These are phyloP conservation scores for Gymnothorax reevesii DNA, from an alignment of 2,797 vertebrate genomes.

Conservation along the genomic window DNA sequence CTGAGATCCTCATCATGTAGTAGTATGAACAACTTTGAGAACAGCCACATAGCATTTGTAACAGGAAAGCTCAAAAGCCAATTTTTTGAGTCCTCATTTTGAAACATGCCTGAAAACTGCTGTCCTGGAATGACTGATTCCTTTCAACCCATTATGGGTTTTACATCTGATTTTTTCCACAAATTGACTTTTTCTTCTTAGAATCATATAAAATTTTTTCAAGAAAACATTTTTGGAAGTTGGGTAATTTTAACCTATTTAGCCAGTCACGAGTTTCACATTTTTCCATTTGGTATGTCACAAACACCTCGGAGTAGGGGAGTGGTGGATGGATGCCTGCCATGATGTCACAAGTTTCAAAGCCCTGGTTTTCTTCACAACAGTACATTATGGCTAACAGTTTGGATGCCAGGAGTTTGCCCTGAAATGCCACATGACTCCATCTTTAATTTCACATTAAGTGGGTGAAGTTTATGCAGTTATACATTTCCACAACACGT, in stretches of 20 bases:
- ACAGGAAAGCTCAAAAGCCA: constrained; percentile 37
- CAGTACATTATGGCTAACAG: constrained; percentile 33
- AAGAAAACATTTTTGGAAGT: constrained; percentile 43
- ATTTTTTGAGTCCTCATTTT: neutral
- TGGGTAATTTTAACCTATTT: constrained; percentile 41
- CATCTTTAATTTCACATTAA: neutral
- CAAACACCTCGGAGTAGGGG: constrained; percentile 21
- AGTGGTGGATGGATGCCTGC: constrained; percentile 35
- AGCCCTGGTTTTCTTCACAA: constrained; percentile 28
- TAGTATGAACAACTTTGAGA: constrained; percentile 44
- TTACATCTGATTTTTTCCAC: constrained; percentile 44
- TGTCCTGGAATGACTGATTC: neutral
- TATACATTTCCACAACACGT: neutral
- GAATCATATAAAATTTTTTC: constrained; percentile 52
- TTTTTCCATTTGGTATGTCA: constrained; percentile 45
- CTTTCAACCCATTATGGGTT: neutral
- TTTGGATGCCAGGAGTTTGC: neutral
- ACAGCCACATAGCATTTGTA: constrained; percentile 51
- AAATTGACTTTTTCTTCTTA: constrained; percentile 53
- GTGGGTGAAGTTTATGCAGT: neutral
- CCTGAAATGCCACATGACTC: constrained; percentile 4
- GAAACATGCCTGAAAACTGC: neutral
- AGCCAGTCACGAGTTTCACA: constrained; percentile 22
- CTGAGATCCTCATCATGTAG: constrained; percentile 34
- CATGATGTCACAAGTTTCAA: constrained; percentile 45